Evolutionary conservation across 2,888 invertebrate genomes (phyloP).

Genomic region (Scaptomyza tumidula): DNA sequence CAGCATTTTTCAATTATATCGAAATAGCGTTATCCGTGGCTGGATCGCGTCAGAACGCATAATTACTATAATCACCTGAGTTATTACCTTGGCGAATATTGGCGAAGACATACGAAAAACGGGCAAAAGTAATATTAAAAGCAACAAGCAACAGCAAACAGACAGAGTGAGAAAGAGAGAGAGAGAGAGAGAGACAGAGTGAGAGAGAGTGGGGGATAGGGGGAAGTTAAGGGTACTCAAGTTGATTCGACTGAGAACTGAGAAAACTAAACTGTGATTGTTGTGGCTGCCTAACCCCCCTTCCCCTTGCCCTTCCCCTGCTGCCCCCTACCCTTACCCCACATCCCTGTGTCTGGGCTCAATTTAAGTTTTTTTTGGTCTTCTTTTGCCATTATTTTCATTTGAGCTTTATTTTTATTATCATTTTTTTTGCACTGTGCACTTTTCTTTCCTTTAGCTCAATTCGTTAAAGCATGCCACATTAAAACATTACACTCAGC

Average conservation of each 20-base stretch:
- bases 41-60: conserved; percentile 84
- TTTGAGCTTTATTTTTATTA: conserved; percentile 47
- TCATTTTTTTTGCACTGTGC: conserved; percentile 32
- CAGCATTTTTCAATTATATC: conserved; percentile 85
- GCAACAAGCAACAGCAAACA: conserved; percentile 45
- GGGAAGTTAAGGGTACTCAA: background rate
- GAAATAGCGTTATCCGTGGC: conserved; percentile 85
- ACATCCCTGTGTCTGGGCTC: conserved; percentile 48
- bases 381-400: conserved; percentile 73
- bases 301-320: background rate
- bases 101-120: conserved; percentile 74
- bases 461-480: conserved; percentile 76
- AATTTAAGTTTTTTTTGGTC: conserved; percentile 76
- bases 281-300: conserved; percentile 35
- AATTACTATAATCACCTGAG: conserved; percentile 85
- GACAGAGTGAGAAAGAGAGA: background rate
- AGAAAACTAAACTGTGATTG: conserved; percentile 78
- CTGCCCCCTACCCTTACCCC: background rate
- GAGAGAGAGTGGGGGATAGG: background rate
- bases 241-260: conserved; percentile 32
- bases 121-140: conserved; percentile 57
- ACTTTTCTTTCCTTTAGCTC: conserved; percentile 46
- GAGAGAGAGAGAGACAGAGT: background rate
- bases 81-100: conserved; percentile 84
- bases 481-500: conserved; percentile 69